phyloP scores from a whole-genome alignment of 2,113 vertebrate species.

The cat (Felis catus) region F.catus_Fca126_mat1.0 CM031420.1:21469501-21470000 shows the following conservation, averaged over 20 bases:
- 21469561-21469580: neutral
- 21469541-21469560: neutral
- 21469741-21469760: neutral
- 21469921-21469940: neutral
- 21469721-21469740: neutral
- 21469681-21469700: neutral
- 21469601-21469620: neutral
- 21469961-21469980: neutral
- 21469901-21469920: neutral
- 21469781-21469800: neutral
- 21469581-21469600: accelerated
- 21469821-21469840: neutral
- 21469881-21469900: neutral
- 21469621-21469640: neutral
- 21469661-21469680: neutral
- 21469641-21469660: too few relatives aligned
- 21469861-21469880: neutral
- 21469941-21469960: neutral
- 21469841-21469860: neutral
- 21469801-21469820: neutral
- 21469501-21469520: neutral
- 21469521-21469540: neutral
- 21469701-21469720: neutral
- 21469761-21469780: neutral
- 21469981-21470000: neutral